Conservation (phyloP, 2,888 invertebrate species). For the Petrolisthes manimaculis region DNA sequence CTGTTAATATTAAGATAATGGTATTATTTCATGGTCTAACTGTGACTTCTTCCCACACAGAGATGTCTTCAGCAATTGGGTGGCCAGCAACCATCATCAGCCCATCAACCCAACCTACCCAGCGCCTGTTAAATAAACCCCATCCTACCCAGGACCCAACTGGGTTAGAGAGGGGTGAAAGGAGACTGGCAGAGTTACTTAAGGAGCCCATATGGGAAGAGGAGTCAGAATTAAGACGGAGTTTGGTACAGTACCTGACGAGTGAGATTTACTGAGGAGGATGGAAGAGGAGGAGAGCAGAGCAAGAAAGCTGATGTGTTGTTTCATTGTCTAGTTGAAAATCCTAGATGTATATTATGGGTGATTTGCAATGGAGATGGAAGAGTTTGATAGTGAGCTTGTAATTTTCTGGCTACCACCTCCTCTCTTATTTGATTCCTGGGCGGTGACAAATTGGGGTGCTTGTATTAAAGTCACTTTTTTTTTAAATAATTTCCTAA, state of each 20-base stretch:
- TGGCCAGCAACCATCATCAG: slow-evolving; percentile 64
- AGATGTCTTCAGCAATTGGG: slow-evolving; percentile 66
- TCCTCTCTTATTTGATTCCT: slow-evolving; percentile 36
- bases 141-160: not conserved
- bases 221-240: not conserved
- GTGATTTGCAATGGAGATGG: not conserved
- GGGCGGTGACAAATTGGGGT: slow-evolving; percentile 55
- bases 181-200: not conserved
- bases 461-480: slow-evolving; percentile 60
- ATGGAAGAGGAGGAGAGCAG: not conserved
- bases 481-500: slow-evolving; percentile 33
- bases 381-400: slow-evolving; percentile 23
- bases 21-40: not conserved
- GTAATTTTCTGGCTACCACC: slow-evolving; percentile 35
- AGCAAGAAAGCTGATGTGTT: too few relatives aligned
- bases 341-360: too few relatives aligned
- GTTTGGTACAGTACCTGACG: not conserved
- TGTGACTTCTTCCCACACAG: slow-evolving; percentile 38
- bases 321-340: too few relatives aligned
- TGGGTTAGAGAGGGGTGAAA: not conserved
- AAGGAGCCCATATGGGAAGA: not conserved
- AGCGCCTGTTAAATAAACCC: slow-evolving; percentile 64
- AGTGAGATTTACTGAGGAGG: not conserved
- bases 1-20: not conserved
- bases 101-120: slow-evolving; percentile 61